phyloP scores from a whole-genome alignment of 1,140 invertebrate genomes.

The Paraescarpia echinospica region DNA sequence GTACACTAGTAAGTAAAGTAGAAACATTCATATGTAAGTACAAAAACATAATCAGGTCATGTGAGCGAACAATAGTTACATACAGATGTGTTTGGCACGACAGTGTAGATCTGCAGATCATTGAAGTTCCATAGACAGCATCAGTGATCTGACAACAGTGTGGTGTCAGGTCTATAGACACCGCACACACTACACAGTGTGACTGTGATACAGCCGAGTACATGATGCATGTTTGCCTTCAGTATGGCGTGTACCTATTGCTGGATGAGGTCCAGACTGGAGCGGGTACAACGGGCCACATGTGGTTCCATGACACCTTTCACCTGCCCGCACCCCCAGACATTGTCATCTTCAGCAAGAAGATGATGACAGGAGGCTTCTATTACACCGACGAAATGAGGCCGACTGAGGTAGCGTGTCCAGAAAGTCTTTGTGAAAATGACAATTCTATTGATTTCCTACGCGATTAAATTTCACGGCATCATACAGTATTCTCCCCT shows the following conservation, averaged over 20 bases:
- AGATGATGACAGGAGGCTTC: slow-evolving; percentile 95
- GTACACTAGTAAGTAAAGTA: no score
- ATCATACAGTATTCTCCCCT: neutral
- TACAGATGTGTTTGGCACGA: no score
- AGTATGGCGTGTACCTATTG: slow-evolving; percentile 67
- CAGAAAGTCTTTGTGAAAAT: neutral
- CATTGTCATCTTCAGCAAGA: slow-evolving; percentile 96
- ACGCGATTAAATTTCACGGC: neutral
- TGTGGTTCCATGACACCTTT: slow-evolving; percentile 98
- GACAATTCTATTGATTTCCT: neutral
- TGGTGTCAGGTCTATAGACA: no score
- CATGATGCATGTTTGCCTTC: slow-evolving; percentile 22
- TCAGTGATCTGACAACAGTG: no score
- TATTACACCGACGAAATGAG: slow-evolving; percentile 78
- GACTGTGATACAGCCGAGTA: no score
- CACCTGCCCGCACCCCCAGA: slow-evolving; percentile 83
- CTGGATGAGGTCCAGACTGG: slow-evolving; percentile 98
- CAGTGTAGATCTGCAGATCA: no score
- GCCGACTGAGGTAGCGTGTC: slow-evolving; percentile 61
- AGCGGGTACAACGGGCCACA: slow-evolving; percentile 93
- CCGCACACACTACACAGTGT: no score
- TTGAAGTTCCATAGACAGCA: no score
- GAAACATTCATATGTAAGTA: no score
- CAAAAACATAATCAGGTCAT: no score
- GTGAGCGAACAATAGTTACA: no score